Evolutionary conservation across 2,797 vertebrate species (phyloP).

Genomic region (Gambusia yucatana): DNA sequence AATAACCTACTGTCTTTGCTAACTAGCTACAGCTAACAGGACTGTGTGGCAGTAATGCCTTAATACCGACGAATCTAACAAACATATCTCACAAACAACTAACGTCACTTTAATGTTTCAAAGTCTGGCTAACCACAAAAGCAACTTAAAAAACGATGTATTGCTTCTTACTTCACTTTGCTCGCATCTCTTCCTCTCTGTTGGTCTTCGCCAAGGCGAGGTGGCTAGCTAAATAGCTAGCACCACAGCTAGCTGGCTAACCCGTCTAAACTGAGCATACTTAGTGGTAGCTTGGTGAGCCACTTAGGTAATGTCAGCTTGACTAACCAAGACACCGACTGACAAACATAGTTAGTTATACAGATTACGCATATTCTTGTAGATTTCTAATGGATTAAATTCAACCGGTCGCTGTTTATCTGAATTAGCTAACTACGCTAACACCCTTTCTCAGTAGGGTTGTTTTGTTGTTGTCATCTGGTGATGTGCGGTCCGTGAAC

Average conservation of each 20-base stretch:
- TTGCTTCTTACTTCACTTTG: conserved; percentile 68
- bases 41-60: conserved; percentile 30
- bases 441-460: conserved; percentile 56
- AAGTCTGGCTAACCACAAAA: fast-evolving
- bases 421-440: conserved; percentile 69
- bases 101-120: too few relatives aligned
- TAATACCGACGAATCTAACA: conserved; percentile 57
- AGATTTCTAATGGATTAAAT: conserved; percentile 9
- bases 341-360: conserved; percentile 38
- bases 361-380: conserved; percentile 20
- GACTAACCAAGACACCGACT: conserved; percentile 35
- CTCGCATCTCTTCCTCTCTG: conserved; percentile 64
- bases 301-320: conserved; percentile 52
- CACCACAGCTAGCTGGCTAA: conserved; percentile 73
- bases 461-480: conserved; percentile 86
- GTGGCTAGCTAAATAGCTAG: conserved; percentile 68
- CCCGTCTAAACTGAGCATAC: conserved; percentile 65
- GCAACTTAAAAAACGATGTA: neutral
- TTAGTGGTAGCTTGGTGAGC: conserved; percentile 68
- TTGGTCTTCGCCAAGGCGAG: conserved; percentile 57
- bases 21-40: conserved; percentile 61
- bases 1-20: conserved; percentile 55
- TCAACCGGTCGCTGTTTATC: conserved; percentile 56
- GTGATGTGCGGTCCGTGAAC: conserved; percentile 42
- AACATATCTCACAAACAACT: neutral